Base-by-base conservation (phyloP, 1,140 invertebrate species). In the Drosophila equinoxialis region DNA sequence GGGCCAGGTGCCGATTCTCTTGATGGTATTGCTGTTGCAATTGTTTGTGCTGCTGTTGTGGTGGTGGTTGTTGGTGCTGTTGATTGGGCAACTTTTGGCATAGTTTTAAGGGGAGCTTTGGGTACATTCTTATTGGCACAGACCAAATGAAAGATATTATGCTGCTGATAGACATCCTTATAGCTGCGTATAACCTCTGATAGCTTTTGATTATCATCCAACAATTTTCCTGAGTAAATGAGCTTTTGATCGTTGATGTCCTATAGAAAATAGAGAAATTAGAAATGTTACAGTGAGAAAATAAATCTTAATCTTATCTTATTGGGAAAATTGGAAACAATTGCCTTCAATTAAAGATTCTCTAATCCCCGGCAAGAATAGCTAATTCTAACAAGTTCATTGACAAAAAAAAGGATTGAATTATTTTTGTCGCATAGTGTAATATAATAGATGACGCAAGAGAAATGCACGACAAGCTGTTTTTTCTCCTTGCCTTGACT, bases 221-320 rank as follows among this genome's bases (percentile, higher is more conserved):
- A 91, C 11, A 98, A 92, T 89, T 97, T 96, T n/a, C 97, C 97
- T 7, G 96, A 97, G 92, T 98, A 98, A 81, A 98, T 98, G 0
- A 98, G 93, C 92, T 97, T 97, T 87, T 98, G 97, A 77, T 97
- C 96, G 69, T 95, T 94, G 63, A 94, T 94, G 91, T 94, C 94
- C 97, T 87, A 48, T 55, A 6, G 1, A 6, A 17, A 48, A 45
- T 10, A 35, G 10, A n/a, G 0, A 37, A 39, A 8, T 2, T 10
- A 62, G 37, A 13, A 13, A 1, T 4, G 11, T 26, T 4, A 26
- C 23, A 26, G 3, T 26, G 23, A 26, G 2, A 26, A 26, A 26
- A 23, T 23, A 23, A 23, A 23, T 23, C 2, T 23, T 23, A 1
- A 23, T 23, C 1, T 23, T 23, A 23, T 26, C 26, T 26, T 26